Conservation (phyloP, 1,140 invertebrate genomes). For the Nixonia krombeini region DNA sequence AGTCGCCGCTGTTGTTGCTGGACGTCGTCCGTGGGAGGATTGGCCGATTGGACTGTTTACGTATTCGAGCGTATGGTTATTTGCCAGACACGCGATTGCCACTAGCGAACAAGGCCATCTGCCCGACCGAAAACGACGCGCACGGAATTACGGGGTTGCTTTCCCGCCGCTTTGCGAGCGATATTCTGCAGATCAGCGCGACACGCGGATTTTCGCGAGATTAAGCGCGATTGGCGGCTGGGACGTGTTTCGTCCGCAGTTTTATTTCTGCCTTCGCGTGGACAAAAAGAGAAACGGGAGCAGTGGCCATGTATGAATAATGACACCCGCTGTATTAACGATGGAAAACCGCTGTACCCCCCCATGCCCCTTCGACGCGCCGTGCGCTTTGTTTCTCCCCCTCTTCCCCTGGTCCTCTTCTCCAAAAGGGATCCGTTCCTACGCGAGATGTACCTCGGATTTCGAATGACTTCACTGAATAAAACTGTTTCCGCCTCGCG, state of each 20-base stretch:
- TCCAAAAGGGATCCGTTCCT: too few species aligned
- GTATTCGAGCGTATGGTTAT: conserved; percentile 60
- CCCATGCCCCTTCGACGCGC: conserved; percentile 29
- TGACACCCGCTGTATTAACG: conserved; percentile 36
- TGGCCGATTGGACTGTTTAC: conserved; percentile 58
- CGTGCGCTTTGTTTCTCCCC: conserved; percentile 38
- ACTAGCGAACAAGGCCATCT: conserved; percentile 27
- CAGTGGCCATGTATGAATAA: conserved; percentile 35
- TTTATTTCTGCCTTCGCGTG: conserved; percentile 31
- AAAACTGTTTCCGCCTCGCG: too few species aligned
- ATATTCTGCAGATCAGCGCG: conserved; percentile 4
- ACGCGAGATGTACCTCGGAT: too few species aligned
- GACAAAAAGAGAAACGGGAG: conserved; percentile 36
- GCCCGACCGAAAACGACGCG: conserved; percentile 19
- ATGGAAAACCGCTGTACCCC: conserved; percentile 31
- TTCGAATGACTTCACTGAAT: too few species aligned
- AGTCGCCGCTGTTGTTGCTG: conserved; percentile 48
- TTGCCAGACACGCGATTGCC: conserved; percentile 53
- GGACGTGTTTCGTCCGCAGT: too few species aligned
- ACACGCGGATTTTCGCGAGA: conserved; percentile 33
- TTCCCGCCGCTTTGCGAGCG: conserved; percentile 5
- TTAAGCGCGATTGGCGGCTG: conserved; percentile 36
- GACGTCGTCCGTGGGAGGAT: conserved; percentile 35
- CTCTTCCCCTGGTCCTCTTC: too few species aligned
- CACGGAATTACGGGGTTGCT: conserved; percentile 28